A percentile compares a stretch with the other conserved stretches of the same genome.
Evolutionary conservation across 2,888 invertebrate species (phyloP).

Genomic region (Drosophila atripex): DNA sequence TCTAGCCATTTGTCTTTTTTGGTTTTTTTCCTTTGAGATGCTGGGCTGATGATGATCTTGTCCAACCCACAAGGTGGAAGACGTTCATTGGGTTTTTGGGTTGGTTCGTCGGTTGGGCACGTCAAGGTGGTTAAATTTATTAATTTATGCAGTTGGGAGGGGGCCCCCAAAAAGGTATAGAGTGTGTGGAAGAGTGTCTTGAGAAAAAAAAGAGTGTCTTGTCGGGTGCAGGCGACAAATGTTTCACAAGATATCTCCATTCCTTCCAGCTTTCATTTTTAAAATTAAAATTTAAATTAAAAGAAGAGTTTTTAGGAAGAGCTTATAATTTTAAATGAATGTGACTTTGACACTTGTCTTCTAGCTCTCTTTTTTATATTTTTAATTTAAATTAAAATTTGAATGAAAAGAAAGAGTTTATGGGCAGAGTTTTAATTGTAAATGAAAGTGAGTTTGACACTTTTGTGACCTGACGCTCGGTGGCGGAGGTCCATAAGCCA

Average conservation of each 20-base stretch:
- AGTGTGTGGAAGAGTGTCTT: conserved; percentile 6
- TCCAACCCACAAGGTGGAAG: conserved; percentile 22
- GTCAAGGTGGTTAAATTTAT: conserved; percentile 55
- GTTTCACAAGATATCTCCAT: background rate
- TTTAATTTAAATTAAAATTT: no score
- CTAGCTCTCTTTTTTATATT: no score
- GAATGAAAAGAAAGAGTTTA: background rate
- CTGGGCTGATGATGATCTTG: conserved; percentile 47
- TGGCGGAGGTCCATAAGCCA: conserved; percentile 31
- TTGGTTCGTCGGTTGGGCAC: conserved; percentile 39
- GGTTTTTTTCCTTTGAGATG: conserved; percentile 25
- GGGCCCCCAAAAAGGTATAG: conserved; percentile 33
- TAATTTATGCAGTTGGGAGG: conserved; percentile 56
- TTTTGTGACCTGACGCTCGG: conserved; percentile 51
- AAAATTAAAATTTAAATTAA: no score
- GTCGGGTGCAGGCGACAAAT: conserved; percentile 17
- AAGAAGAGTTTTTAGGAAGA: background rate
- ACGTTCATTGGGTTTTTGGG: conserved; percentile 48
- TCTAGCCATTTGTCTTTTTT: conserved; percentile 26
- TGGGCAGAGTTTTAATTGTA: background rate
- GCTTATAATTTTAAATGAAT: background rate
- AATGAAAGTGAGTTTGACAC: conserved; percentile 1
- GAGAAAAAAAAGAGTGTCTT: background rate
- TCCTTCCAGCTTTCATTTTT: background rate
- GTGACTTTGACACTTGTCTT: conserved; percentile 8